Evolutionary conservation across 2,113 vertebrate species (phyloP).

Genomic region (Bothrops jararaca): DNA sequence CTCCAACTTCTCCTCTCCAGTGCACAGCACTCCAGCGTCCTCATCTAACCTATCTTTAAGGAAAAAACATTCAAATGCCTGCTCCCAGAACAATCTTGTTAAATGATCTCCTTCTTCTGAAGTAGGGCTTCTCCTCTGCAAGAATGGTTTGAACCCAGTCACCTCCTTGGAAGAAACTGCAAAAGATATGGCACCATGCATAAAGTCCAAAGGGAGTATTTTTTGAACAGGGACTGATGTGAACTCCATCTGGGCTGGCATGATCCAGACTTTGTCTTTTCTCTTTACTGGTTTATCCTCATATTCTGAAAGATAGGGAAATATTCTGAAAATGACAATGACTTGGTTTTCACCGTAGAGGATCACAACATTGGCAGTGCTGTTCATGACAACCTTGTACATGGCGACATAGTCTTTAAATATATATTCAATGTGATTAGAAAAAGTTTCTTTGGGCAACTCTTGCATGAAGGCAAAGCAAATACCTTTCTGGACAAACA

Average conservation of each 20-base stretch:
- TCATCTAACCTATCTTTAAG: background rate
- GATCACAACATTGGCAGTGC: background rate
- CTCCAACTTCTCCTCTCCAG: background rate
- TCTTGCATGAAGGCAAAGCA: constrained; percentile 1
- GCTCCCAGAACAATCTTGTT: background rate
- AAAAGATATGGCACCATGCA: background rate
- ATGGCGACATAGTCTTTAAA: background rate
- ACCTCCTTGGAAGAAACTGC: background rate
- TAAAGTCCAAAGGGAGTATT: background rate
- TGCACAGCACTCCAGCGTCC: background rate
- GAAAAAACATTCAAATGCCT: background rate
- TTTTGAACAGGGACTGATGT: background rate
- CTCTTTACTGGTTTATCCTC: background rate
- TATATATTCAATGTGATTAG: background rate
- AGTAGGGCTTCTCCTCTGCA: background rate
- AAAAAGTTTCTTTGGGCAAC: background rate
- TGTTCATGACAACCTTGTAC: background rate
- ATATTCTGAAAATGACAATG: background rate
- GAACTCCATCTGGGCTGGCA: constrained; percentile 17
- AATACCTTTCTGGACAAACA: background rate
- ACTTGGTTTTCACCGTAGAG: background rate
- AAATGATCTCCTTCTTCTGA: background rate
- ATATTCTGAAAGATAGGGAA: background rate
- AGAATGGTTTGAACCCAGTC: background rate
- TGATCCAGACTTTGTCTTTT: constrained; percentile 4